Base-by-base conservation (phyloP, 1,140 invertebrate genomes). In the Branchinecta lindahli region DNA sequence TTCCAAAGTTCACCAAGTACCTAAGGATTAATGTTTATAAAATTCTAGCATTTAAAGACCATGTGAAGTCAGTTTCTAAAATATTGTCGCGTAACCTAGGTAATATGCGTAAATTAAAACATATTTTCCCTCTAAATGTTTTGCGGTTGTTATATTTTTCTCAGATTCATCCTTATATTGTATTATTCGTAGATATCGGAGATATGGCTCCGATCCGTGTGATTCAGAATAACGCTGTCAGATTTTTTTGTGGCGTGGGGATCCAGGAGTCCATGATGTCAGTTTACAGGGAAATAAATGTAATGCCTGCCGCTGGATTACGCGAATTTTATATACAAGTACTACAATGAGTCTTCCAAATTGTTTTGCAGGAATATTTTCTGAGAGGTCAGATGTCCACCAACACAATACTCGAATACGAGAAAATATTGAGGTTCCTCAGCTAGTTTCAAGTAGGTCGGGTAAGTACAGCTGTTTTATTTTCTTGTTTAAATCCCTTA, bases 11-110 rank as follows among this genome's bases (percentile, higher is more conserved):
- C 52, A 6, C 6, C 2, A 61, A 61, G 18, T 61, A 61, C 12
- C 52, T 61, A 12, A 6, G 52, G 6, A 61, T 61, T 20, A 15
- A 61, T 61, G 52, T 61, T 61, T 2, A 61, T 61, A 3, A 61
- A 61, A 61, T 6, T 6, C 52, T 61, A 61, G 2, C 52, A 61
- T 61, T 61, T 61, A 61, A 61, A 61, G 52, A 61, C 1, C 52
- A 61, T 61, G 52, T 61, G 52, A 61, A 61, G 52, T 61, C 52
- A 61, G 52, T 61, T 61, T 61, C 52, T 12, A 61, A 61, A 15
- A 61, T 6, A 61, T 61, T 61, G 52, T 61, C 18, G 18, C 52
- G 52, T 61, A 61, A 61, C 12, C 18, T 61, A 61, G 52, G 52
- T 61, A 61, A 3, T 1, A 61, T 61, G 52, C 52, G 52, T 20